Base-by-base conservation (phyloP, 2,113 vertebrate species). In the Xenopus tropicalis region DNA sequence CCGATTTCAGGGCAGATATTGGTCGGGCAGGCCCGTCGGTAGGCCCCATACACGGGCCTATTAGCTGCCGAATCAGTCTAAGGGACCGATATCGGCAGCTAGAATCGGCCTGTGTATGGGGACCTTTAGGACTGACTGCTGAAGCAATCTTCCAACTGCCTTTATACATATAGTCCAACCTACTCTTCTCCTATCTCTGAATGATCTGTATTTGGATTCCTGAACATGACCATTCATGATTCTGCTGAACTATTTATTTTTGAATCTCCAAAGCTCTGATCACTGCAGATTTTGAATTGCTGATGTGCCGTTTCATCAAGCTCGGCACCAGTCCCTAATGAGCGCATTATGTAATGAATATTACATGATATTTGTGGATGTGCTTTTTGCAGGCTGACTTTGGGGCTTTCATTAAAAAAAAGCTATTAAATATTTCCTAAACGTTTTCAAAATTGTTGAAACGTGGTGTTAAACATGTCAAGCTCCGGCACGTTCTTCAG, bases 341-440 rank as follows among this genome's bases (percentile, higher is more conserved):
- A 64, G 19, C 22, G 61, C 25, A 17, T 20, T 42, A 66, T 51
- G 66, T 37, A 24, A 14, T 66, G 71, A 65, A 66, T 73, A 66
- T 73, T 73, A 57, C 29, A 66, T 66, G 71, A 66, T 66, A 73
- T 65, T 66, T 66, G 52, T 52, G 23, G 25, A 43, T 22, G 19
- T 54, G 44, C 46, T 16, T 65, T 63, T 23, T 57, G 51, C 42
- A 19, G 20, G 4, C 25, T 14, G 14, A 56, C 71, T 44, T 22
- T 57, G 52, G 51, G 61, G 61, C 2, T 56, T 56, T 63, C 17
- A 23, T 16, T 29, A 3, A 5, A 19, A 5, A 19, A 64, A 21
- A 37, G 16, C 52, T 37, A 52, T 52, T 54, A 52, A 54, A 56
- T 48, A 43, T 54, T 17, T 44, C 29, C 24, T 73, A 66, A 73